phyloP scores from a whole-genome alignment of 2,888 invertebrate genomes.

The Diadromus collaris region DNA sequence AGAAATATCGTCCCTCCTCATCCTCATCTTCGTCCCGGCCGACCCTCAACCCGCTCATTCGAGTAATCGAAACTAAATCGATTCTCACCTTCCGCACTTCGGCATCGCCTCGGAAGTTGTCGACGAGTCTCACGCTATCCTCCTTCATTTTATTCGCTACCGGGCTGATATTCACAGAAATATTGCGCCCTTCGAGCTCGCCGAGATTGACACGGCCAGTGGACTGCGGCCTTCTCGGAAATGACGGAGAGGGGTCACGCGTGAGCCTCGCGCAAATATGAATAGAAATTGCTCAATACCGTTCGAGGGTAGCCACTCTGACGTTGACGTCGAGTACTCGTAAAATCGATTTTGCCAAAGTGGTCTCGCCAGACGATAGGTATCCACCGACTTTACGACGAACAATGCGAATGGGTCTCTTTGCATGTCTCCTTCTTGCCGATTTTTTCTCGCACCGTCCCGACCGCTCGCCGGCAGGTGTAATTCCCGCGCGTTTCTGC shows the following conservation, averaged over 20 bases:
- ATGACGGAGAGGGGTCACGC: neutral
- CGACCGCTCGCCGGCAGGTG: constrained; percentile 53
- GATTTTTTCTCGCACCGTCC: constrained; percentile 38
- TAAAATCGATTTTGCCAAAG: constrained; percentile 41
- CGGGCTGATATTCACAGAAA: constrained; percentile 20
- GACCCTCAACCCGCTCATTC: constrained; percentile 36
- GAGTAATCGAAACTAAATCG: constrained; percentile 57
- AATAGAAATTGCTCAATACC: constrained; percentile 39
- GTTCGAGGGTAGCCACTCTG: neutral
- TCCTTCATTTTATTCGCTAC: constrained; percentile 2
- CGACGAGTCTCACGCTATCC: neutral
- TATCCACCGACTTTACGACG: constrained; percentile 38
- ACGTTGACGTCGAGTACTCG: constrained; percentile 18
- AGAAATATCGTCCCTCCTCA: constrained; percentile 45
- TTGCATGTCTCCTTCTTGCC: neutral
- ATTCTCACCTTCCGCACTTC: constrained; percentile 54
- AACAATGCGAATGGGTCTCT: constrained; percentile 24
- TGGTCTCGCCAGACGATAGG: neutral
- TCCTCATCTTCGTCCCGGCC: constrained; percentile 39
- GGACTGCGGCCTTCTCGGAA: constrained; percentile 8
- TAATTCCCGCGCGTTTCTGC: constrained; percentile 35
- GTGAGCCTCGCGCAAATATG: constrained; percentile 36
- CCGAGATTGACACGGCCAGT: neutral
- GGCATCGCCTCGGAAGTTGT: constrained; percentile 26
- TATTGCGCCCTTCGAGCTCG: constrained; percentile 24